Conservation (phyloP, 1,140 invertebrate species). For the Hyles vespertilio region DNA sequence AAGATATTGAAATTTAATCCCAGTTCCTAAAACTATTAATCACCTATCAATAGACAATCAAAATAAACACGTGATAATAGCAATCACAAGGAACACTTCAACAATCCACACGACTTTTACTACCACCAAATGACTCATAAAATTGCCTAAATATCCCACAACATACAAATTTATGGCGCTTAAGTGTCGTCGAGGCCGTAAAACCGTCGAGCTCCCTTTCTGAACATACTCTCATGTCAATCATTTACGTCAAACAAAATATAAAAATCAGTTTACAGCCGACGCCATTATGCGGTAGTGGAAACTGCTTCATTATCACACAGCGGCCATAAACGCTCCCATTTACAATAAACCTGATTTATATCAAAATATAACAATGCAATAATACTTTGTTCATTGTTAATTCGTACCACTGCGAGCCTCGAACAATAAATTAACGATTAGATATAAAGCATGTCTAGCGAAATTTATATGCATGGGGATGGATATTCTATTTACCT, state of each 20-base stretch:
- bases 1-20: not conserved
- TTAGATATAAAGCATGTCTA: slow-evolving; percentile 64
- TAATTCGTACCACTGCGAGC: slow-evolving; percentile 60
- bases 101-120: slow-evolving; percentile 47
- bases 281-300: slow-evolving; percentile 53
- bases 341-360: slow-evolving; percentile 56
- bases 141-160: slow-evolving; percentile 68
- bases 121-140: slow-evolving; percentile 68
- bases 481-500: slow-evolving; percentile 69
- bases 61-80: slow-evolving; percentile 11
- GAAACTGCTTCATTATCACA: slow-evolving; percentile 71
- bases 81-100: slow-evolving; percentile 28
- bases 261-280: slow-evolving; percentile 73
- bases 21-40: slow-evolving; percentile 1
- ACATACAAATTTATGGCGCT: slow-evolving; percentile 55
- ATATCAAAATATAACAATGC: slow-evolving; percentile 48
- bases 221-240: slow-evolving; percentile 62
- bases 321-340: slow-evolving; percentile 44
- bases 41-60: not conserved
- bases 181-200: slow-evolving; percentile 53
- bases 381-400: slow-evolving; percentile 70
- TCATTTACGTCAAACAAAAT: slow-evolving; percentile 76
- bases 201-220: slow-evolving; percentile 46
- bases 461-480: slow-evolving; percentile 53
- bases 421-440: slow-evolving; percentile 73